phyloP scores from a whole-genome alignment of 2,888 invertebrate genomes.

The Exocentrus adspersus region DNA sequence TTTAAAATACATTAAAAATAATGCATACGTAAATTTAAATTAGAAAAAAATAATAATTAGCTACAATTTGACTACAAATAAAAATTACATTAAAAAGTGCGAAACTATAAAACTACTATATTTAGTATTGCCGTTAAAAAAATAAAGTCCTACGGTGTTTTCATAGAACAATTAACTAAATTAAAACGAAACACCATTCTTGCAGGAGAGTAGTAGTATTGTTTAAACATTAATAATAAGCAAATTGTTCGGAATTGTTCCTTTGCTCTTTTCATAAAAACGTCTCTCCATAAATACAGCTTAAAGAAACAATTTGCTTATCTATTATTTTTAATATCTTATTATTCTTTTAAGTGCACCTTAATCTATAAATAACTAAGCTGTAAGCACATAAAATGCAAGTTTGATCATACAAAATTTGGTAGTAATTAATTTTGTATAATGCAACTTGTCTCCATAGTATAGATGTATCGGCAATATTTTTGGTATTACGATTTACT shows the following conservation, averaged over 20 bases:
- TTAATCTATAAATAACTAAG: constrained; percentile 59
- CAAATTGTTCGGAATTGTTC: constrained; percentile 26
- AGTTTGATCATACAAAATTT: constrained; percentile 27
- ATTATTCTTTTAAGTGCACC: constrained; percentile 57
- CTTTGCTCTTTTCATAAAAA: constrained; percentile 4
- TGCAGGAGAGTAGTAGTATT: constrained; percentile 24
- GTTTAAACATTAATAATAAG: constrained; percentile 26
- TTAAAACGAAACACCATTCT: constrained; percentile 22
- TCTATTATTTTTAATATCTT: constrained; percentile 38
- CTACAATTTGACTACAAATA: constrained; percentile 25
- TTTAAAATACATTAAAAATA: constrained; percentile 8
- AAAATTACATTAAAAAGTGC: constrained; percentile 18
- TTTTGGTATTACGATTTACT: constrained; percentile 56
- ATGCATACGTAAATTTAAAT: constrained; percentile 20
- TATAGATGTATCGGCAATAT: constrained; percentile 58
- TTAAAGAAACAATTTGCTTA: constrained; percentile 33
- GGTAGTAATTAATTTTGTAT: constrained; percentile 27
- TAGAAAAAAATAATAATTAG: constrained; percentile 17
- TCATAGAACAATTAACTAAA: constrained; percentile 26
- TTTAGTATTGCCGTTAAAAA: constrained; percentile 28
- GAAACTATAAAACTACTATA: constrained; percentile 17
- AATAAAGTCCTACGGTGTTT: constrained; percentile 18
- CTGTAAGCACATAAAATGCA: constrained; percentile 56
- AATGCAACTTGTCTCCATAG: constrained; percentile 40
- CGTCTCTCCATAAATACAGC: constrained; percentile 1